Percentiles rank a stretch among this genome's conserved stretches.
These are phyloP conservation scores for Lathamus discolor DNA, from an alignment of 2,113 vertebrate genomes.

Conservation along the genomic window DNA sequence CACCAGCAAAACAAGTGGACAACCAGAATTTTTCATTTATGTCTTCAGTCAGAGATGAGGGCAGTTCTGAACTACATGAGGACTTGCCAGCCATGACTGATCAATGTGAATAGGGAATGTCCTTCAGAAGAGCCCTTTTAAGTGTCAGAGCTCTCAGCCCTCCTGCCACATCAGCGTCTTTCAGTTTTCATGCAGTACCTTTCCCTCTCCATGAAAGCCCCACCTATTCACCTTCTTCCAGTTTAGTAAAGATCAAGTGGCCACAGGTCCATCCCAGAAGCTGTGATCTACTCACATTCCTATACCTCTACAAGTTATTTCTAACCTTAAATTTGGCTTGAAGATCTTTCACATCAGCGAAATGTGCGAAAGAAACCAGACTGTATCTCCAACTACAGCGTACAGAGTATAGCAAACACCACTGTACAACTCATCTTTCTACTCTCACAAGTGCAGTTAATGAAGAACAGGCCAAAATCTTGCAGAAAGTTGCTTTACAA, in stretches of 20 bases:
- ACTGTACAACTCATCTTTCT: slow-evolving; percentile 18
- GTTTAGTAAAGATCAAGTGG: slow-evolving; percentile 31
- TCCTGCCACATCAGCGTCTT: not conserved
- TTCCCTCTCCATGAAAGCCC: not conserved
- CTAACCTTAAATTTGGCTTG: not conserved
- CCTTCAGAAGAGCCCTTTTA: not conserved
- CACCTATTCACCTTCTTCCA: not conserved
- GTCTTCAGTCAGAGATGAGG: not conserved
- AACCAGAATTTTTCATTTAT: not conserved
- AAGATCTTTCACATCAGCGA: slow-evolving; percentile 8
- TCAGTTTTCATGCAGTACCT: not conserved
- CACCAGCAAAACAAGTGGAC: not conserved
- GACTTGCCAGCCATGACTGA: not conserved
- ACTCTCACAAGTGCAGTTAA: not conserved
- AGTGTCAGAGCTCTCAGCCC: not conserved
- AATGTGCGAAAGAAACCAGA: not conserved
- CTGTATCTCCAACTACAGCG: not conserved
- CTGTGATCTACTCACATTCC: not conserved
- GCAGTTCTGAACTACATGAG: not conserved
- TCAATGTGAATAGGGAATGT: not conserved
- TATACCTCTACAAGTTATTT: not conserved
- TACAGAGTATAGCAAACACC: not conserved
- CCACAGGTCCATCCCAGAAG: not conserved
- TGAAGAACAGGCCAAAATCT: slow-evolving; percentile 34
- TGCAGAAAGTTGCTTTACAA: not conserved